Evolutionary conservation across 2,888 invertebrate genomes (phyloP), one percentile per base, ranked within the genome.

Genomic region (Caenorhabditis zanzibari): DNA sequence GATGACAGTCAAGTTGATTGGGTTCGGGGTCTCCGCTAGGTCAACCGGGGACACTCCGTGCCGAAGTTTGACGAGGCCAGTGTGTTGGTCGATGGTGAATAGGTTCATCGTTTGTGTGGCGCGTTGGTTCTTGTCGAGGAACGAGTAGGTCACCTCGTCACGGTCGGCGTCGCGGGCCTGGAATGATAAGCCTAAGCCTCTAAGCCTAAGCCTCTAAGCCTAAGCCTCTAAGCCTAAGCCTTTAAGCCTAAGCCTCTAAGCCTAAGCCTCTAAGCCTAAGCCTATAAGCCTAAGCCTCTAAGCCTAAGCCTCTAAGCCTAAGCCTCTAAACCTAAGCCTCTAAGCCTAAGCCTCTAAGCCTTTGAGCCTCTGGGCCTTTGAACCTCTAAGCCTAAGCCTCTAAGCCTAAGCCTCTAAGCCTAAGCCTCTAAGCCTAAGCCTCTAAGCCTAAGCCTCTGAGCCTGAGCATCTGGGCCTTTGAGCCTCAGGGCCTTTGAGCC

Each of bases 1-100:
- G 0, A 97, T 97, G 10, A 99, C 97, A 93, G 98, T 98, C 79
- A 99, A 93, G 6, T 91, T 91, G 83, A 93, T 93, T 0, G 90
- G 90, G 10, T 90, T 87, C 0, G 87, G 88, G 6, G 81, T 61
- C 41, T 87, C 81, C 4, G 85, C 71, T 0, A 91, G 73, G 52
- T 91, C 88, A 0, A 76, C 81, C 2, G 90, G 84, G 7, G 82
- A 74, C 12, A 93, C 91, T 14, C 93, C 93, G 19, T 93, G 92
- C 12, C 90, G 89, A 10, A 93, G 90, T 56, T 89, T 85, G 26
- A 92, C 92, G n/a, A 92, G 82, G 24, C 92, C 92, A 3, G 92
- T 92, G 80, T 92, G 90, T 52, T 84, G 74, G 73, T 92, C 92
- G 47, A 92, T 92, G 14, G 88, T 82, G 80, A 92, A 92, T 5